Conservation (phyloP, 2,888 invertebrate species). For the Unio delphinus region DNA sequence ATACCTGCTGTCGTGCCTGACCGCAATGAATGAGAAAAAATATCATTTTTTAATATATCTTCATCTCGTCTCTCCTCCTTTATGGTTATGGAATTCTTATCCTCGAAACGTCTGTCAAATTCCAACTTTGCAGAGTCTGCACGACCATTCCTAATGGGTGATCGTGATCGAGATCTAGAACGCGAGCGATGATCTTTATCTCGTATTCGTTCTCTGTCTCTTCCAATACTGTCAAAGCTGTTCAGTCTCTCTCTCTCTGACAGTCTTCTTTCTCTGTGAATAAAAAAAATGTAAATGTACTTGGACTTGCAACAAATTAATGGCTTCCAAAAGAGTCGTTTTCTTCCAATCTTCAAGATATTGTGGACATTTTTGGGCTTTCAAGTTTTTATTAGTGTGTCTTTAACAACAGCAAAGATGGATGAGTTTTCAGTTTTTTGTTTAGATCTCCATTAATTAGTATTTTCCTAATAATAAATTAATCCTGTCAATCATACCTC, state of each 20-base stretch:
- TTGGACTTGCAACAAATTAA: too few species aligned
- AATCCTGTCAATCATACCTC: too few species aligned
- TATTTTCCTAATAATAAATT: too few species aligned
- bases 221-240: conserved; percentile 33
- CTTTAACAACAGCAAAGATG: too few species aligned
- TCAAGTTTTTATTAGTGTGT: too few species aligned
- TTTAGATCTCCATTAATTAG: too few species aligned
- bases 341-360: too few species aligned
- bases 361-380: too few species aligned
- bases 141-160: conserved; percentile 58
- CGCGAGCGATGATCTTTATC: conserved; percentile 37
- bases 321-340: too few species aligned
- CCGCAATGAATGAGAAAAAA: conserved; percentile 32
- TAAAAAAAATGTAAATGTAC: not conserved
- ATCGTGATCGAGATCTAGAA: conserved; percentile 51
- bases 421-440: too few species aligned
- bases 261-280: conserved; percentile 41
- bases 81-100: conserved; percentile 45
- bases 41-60: conserved; percentile 32
- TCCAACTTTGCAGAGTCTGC: conserved; percentile 53
- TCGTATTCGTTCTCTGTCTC: conserved; percentile 40
- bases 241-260: conserved; percentile 39
- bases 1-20: conserved; percentile 38
- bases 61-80: conserved; percentile 60
- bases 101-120: conserved; percentile 47